Evolutionary conservation across 2,888 invertebrate genomes (phyloP), one percentile per base, ranked within the genome.

Genomic region (Stegophylla sp.): DNA sequence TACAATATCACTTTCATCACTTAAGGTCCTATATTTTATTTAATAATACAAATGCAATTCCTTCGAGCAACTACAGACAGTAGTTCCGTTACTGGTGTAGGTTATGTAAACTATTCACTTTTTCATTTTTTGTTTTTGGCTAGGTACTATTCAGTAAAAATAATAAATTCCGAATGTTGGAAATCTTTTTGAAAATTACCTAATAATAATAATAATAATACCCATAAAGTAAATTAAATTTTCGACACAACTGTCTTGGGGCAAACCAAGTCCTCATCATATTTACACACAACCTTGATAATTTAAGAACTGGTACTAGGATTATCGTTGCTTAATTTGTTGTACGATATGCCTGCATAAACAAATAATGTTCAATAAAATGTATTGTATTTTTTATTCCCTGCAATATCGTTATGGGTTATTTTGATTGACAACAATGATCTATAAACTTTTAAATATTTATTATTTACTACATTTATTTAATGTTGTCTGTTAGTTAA

Each of bases 1-100:
- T 15, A 9, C 69, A 59, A 71, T 71, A 63, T 71, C 71, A 59
- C 69, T 79, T 79, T 79, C 79, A 79, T 71, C 59, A 71, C 75
- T 76, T 75, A 75, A 75, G 75, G 75, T 64, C 64, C 34, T 64
- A 53, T 41, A 53, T 56, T 28, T 48, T 9, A 67, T 28, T n/a
- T 23, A 45, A 48, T n/a, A 28, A 51, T 51, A 20, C 28, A 20
- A 9, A 63, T 34, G 28, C n/a, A 1, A 74, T 74, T 45, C 45
- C 26, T 73, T 45, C 17, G 20, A 45, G 73, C 61, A 45, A 45
- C 28, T 48, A 48, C n/a, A 34, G n/a, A 1, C 10, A 1, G 17
- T 26, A 26, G 43, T 43, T 73, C 56, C 43, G 61, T 61, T 26
- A 28, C 12, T 13, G n/a, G n/a, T 12, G 28, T 5, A 23, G 13